Evolutionary conservation across 2,888 invertebrate genomes (phyloP).

Genomic region (Corbicula japonica): DNA sequence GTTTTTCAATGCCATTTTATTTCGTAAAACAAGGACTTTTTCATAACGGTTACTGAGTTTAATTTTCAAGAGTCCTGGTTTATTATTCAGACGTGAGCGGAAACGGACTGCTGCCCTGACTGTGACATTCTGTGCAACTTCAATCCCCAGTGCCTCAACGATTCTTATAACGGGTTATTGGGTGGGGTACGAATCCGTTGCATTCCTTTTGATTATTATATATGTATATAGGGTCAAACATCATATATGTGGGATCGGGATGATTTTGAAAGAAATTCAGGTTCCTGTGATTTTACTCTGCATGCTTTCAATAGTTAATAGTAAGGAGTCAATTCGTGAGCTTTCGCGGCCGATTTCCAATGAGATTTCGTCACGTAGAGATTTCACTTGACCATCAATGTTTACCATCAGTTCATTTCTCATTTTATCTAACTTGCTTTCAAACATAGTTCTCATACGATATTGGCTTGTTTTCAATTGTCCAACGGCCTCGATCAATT

Average conservation of each 20-base stretch:
- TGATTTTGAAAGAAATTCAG: too few relatives aligned
- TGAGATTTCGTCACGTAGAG: neutral
- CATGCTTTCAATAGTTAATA: neutral
- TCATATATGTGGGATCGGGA: too few relatives aligned
- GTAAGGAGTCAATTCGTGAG: neutral
- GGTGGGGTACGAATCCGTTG: neutral
- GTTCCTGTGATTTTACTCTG: too few relatives aligned
- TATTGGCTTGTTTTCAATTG: constrained; percentile 16
- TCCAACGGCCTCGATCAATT: constrained; percentile 1
- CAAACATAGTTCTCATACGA: constrained; percentile 19
- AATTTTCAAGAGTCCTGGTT: neutral
- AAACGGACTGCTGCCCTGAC: neutral
- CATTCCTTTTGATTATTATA: neutral
- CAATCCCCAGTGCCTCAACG: neutral
- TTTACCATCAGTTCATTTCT: constrained; percentile 21
- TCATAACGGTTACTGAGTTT: neutral
- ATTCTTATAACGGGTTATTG: constrained; percentile 2
- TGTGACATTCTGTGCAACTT: neutral
- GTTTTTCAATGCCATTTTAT: neutral
- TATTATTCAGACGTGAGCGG: neutral
- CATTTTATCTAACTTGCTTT: constrained; percentile 38
- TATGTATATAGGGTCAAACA: too few relatives aligned
- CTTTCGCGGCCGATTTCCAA: neutral
- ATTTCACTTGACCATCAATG: neutral
- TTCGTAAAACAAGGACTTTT: constrained; percentile 2